Base-by-base conservation (phyloP, 53 echinoderm and acorn worm genomes). In the Luidia sarsii region DNA sequence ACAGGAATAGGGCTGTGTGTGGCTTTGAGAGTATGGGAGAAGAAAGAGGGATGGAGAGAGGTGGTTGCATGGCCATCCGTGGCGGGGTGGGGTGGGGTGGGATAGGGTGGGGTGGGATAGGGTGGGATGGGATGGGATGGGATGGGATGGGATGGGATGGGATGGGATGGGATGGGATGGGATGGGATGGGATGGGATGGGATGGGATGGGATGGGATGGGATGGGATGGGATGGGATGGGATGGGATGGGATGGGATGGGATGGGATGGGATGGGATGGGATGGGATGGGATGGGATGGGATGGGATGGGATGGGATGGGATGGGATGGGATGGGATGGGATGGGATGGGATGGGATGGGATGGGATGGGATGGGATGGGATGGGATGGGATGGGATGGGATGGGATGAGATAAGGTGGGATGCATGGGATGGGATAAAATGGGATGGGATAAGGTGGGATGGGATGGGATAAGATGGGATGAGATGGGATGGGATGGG, bases 281-380 rank as follows among this genome's bases (percentile, higher is more conserved):
- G 25, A 39, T 68, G 69, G 48, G 25, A 43, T 68, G 69, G 45
- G 23, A 14, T 68, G 69, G 69, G 25, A 13, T 68, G 69, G 30
- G 25, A n/a, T 68, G 69, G 48, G 25, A n/a, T 68, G 69, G 69
- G 25, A 13, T 68, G 69, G 48, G 25, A 45, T 68, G 69, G 69
- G 25, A 39, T 68, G 69, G 69, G 2, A 30, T 68, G 69, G 69
- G 25, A 29, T 68, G 69, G 48, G 25, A 30, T 68, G 69, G 69
- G 25, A 39, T 68, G 69, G 45, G 23, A 30, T 68, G 69, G 69
- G 6, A 39, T 68, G 69, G 69, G 25, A 30, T 68, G 69, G 69
- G 13, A 39, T 68, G 69, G 69, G 6, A 39, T 68, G 46, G 48
- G 23, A 30, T 68, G 69, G 69, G 4, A 39, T 41, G 41, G 41